Evolutionary conservation across 2,888 invertebrate genomes (phyloP).

Genomic region (Ariolimax columbianus): DNA sequence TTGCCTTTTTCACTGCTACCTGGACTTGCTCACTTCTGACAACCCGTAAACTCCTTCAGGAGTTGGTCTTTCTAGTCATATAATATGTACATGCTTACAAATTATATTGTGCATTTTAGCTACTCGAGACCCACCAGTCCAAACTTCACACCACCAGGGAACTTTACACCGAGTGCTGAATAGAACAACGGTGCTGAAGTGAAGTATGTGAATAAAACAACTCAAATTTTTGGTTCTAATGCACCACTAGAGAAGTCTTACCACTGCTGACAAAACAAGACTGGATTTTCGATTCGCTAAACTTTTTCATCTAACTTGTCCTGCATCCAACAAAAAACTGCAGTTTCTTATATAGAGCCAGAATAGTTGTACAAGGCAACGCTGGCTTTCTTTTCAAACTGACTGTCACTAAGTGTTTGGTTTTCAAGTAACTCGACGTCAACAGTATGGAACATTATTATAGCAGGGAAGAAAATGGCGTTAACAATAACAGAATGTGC

Average conservation of each 20-base stretch:
- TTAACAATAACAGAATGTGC: no score
- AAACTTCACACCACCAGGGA: slow-evolving; percentile 81
- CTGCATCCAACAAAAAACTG: slow-evolving; percentile 80
- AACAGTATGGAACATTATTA: no score
- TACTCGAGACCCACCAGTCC: slow-evolving; percentile 71
- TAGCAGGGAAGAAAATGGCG: no score
- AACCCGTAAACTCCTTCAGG: no score
- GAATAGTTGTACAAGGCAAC: slow-evolving; percentile 78
- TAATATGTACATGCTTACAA: slow-evolving; percentile 49
- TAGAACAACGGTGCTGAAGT: slow-evolving; percentile 80
- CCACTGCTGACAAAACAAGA: slow-evolving; percentile 77
- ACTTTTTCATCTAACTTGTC: slow-evolving; percentile 79
- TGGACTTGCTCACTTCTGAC: no score
- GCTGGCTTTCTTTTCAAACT: slow-evolving; percentile 79
- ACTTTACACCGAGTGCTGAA: slow-evolving; percentile 81
- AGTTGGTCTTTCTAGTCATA: no score
- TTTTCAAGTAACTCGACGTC: no score
- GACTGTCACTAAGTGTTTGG: no score
- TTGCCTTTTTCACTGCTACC: no score
- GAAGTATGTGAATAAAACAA: slow-evolving; percentile 79
- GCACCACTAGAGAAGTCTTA: slow-evolving; percentile 63
- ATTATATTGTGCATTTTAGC: slow-evolving; percentile 56
- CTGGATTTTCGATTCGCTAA: slow-evolving; percentile 70
- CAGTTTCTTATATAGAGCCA: slow-evolving; percentile 71
- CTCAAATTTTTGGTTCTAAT: slow-evolving; percentile 72